These are phyloP conservation scores for Brevimyrus niger DNA, from an alignment of 2,113 vertebrate genomes.

Conservation along the genomic window DNA sequence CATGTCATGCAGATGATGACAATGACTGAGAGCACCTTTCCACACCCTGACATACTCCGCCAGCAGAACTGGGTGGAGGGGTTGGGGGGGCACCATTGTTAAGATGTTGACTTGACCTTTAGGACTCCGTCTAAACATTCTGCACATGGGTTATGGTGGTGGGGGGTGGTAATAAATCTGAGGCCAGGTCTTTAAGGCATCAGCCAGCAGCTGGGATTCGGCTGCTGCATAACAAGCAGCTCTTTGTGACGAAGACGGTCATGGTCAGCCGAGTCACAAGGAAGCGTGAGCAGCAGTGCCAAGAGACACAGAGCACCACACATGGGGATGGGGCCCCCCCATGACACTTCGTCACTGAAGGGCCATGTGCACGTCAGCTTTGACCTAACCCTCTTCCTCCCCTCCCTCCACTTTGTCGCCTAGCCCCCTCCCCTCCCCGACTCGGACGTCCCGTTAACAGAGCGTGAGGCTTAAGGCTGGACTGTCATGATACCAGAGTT, in stretches of 20 bases:
- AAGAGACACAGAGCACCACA: neutral
- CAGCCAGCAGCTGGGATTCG: neutral
- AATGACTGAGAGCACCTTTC: neutral
- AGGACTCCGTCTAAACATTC: neutral
- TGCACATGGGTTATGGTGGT: neutral
- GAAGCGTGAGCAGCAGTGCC: neutral
- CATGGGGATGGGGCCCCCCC: neutral
- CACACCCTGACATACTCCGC: neutral
- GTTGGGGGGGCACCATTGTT: no score
- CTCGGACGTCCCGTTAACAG: neutral
- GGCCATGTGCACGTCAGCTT: neutral
- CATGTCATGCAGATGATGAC: neutral
- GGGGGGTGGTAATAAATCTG: neutral
- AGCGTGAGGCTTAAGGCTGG: neutral
- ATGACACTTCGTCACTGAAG: neutral
- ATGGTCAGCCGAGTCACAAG: neutral
- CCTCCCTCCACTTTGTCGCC: neutral
- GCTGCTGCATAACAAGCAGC: neutral
- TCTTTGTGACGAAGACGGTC: neutral
- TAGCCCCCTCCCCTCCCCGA: neutral
- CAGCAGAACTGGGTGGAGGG: no score
- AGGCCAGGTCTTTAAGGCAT: neutral
- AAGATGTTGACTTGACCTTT: slow-evolving; percentile 7
- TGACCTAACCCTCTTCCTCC: neutral
- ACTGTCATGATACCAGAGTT: neutral